Conservation (phyloP, 2,888 invertebrate species). For the Erebia epiphron region DNA sequence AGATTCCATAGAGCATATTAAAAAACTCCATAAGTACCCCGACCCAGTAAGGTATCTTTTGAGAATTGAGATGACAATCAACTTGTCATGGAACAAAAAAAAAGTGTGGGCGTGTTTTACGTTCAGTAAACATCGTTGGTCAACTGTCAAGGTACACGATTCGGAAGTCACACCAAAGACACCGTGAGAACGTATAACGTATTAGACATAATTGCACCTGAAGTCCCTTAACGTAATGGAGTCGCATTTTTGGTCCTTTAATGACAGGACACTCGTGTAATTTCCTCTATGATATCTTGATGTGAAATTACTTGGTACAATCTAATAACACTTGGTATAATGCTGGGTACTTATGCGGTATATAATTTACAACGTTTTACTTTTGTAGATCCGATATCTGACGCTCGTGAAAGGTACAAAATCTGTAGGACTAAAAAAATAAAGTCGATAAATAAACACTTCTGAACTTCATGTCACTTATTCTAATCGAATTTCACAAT, state of each 20-base stretch:
- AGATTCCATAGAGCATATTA: too few species aligned
- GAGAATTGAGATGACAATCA: not conserved
- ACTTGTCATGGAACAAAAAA: not conserved
- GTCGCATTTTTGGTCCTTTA: constrained; percentile 35
- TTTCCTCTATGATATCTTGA: constrained; percentile 25
- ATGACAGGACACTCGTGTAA: constrained; percentile 21
- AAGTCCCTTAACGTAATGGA: constrained; percentile 38
- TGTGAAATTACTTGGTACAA: constrained; percentile 11
- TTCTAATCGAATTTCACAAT: too few species aligned
- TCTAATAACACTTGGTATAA: constrained; percentile 13
- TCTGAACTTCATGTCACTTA: too few species aligned
- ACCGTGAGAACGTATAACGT: constrained; percentile 66
- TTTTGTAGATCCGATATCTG: constrained; percentile 1
- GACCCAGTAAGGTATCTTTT: not conserved
- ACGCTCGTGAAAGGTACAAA: not conserved
- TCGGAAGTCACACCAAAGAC: constrained; percentile 63
- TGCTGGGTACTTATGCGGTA: not conserved
- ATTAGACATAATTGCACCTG: constrained; percentile 45
- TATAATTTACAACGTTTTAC: not conserved
- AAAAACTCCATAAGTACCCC: too few species aligned
- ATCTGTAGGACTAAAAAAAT: not conserved
- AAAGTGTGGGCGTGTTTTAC: constrained; percentile 11
- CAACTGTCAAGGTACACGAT: constrained; percentile 30
- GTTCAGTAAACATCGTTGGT: constrained; percentile 20
- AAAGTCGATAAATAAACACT: too few species aligned